Base-by-base conservation (phyloP, 2,797 vertebrate genomes). In the Amniataba percoides region DNA sequence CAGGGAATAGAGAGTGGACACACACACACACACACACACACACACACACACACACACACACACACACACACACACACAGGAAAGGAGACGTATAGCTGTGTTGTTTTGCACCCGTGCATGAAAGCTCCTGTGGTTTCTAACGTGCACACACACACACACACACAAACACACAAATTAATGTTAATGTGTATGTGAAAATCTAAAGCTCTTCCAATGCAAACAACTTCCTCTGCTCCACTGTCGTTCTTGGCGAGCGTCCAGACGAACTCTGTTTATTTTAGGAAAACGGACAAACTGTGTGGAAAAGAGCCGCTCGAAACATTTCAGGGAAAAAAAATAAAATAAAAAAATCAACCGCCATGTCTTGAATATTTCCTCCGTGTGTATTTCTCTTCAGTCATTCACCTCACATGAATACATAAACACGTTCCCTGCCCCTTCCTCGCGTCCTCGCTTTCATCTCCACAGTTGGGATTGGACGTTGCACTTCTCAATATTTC, bases 261-360 rank as follows among this genome's bases (percentile, higher is more conserved):
- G 73, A 78, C n/a, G 23, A 85, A 77, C 62, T 42, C 23, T 78
- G 80, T 85, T 87, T 85, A 78, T 71, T 83, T 78, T 61, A 78
- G 43, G 43, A 64, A 65, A 83, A 76, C 40, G 18, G 40, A 36
- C 62, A 46, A 82, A 78, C 46, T 9, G 0, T 0, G 56, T 23
- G 46, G 80, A 73, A 78, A 78, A 58, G 21, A 51, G 71, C 34
- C 36, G 13, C 31, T 75, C 19, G 31, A 68, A 80, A 83, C 55
- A 67, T 65, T 51, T 39, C 8, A 11, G 45, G 57, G n/a, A 0
- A 13, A 52, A 49, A 14, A 15, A 2, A n/a, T 10, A 45, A 59
- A 62, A 62, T 14, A 16, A 15, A 2, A 45, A 59, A 48, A n/a
- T 19, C 1, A 75, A 67, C 57, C 21, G 3, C 45, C 39, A 27